Evolutionary conservation across 2,797 vertebrate genomes (phyloP).

Genomic region (Enteromius paludinosus): DNA sequence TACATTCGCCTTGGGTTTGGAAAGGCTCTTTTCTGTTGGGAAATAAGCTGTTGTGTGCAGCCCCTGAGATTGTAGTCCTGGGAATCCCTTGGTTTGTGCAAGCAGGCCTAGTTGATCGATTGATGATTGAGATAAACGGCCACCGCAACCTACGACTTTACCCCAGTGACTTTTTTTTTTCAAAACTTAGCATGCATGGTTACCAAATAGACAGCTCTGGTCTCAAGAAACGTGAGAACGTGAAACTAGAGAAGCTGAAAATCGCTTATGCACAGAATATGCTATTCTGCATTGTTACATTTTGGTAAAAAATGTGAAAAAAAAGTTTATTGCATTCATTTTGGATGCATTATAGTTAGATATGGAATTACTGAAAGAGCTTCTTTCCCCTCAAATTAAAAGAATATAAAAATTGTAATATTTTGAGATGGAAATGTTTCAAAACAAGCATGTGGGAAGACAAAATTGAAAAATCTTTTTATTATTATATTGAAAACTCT

Average conservation of each 20-base stretch:
- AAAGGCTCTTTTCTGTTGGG: constrained; percentile 43
- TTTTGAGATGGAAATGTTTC: neutral
- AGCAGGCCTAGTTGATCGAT: constrained; percentile 6
- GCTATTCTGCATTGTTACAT: neutral
- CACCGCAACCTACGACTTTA: neutral
- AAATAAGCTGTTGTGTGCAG: constrained; percentile 45
- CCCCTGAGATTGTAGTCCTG: constrained; percentile 57
- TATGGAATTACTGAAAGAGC: neutral
- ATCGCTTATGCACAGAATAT: neutral
- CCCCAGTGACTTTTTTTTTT: neutral
- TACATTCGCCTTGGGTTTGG: constrained; percentile 50
- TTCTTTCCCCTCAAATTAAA: too few relatives aligned
- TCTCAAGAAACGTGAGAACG: neutral
- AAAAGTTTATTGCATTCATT: neutral
- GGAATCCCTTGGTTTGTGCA: constrained; percentile 37
- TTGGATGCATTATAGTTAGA: neutral
- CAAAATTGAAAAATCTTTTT: neutral
- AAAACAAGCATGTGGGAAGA: neutral
- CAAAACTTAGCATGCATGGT: neutral
- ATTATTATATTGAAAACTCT: neutral
- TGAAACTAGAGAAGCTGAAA: neutral
- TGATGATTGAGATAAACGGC: neutral
- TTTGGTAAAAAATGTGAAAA: neutral
- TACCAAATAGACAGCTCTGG: neutral
- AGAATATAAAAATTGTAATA: neutral